Evolutionary conservation across 2,888 invertebrate genomes (phyloP), one percentile per base, ranked within the genome.

Genomic region (Caenorhabditis wallacei): DNA sequence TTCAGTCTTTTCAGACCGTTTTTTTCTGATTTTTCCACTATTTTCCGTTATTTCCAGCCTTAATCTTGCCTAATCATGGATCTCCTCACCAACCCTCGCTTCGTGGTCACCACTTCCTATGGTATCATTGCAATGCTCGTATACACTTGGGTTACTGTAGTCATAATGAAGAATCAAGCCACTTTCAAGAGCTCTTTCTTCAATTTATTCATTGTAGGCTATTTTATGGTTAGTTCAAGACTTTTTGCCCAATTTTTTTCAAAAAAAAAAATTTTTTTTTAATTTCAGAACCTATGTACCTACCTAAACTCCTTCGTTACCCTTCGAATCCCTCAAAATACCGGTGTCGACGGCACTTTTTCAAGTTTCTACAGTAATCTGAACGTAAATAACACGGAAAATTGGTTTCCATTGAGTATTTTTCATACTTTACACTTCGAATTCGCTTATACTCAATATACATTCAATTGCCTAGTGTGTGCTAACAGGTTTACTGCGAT

Each of bases 381-480:
- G 7, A 37, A 40, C 4, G 10, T 37, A 5, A 71, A 59, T 22
- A 48, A 61, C n/a, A 37, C 37, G 3, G 59, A 71, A 5, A 22
- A 8, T 3, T 2, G 20, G 4, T 71, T 71, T 24, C 71, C 71
- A 13, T 20, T 61, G 5, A 51, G 16, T 2, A 8, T 71, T 0
- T 71, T 71, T 18, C 71, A 71, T n/a, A 61, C 59, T n/a, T 37
- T 71, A 0, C 71, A 71, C 13, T 71, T 71, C 24, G 71, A 71
- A 20, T 71, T 71, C 11, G 71, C 71, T n/a, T 71, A 71, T 48
- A 61, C 59, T 1, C 71, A 71, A n/a, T 71, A 71, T 10, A 71
- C 59, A 16, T 71, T 71, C 18, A 71, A 71, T 22, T 61, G 71
- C 51, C 37, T 71, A 4, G 59, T 71, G 0, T 59, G 71, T 24